Evolutionary conservation across 2,888 invertebrate genomes (phyloP).

Genomic region (Troglohyphantes excavatus): DNA sequence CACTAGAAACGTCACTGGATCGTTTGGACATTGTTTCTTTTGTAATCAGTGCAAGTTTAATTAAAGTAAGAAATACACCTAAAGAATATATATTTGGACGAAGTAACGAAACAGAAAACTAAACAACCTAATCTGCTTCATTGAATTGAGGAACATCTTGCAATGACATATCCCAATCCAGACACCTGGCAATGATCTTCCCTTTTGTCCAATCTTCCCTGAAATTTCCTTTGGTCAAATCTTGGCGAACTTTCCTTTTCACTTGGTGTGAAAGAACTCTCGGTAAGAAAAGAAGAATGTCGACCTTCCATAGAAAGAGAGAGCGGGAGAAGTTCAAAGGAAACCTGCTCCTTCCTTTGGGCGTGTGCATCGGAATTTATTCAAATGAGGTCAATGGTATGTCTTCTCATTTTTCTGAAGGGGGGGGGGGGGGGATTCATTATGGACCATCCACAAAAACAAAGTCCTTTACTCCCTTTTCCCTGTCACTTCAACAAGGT

Average conservation of each 20-base stretch:
- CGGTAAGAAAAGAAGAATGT: background rate
- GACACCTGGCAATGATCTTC: too few relatives aligned
- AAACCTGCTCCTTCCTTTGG: slow-evolving; percentile 44
- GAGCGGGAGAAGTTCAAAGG: background rate
- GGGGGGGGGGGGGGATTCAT: too few relatives aligned
- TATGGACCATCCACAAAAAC: slow-evolving; percentile 2
- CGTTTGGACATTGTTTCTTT: too few relatives aligned
- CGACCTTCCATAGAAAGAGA: background rate
- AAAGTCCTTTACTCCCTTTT: background rate
- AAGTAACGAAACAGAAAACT: too few relatives aligned
- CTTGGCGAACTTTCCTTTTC: background rate
- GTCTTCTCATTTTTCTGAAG: background rate
- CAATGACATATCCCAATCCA: too few relatives aligned
- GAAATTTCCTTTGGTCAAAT: background rate
- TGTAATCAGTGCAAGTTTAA: too few relatives aligned
- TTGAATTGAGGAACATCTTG: too few relatives aligned
- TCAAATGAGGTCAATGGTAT: slow-evolving; percentile 63
- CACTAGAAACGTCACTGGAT: too few relatives aligned
- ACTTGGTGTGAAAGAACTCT: slow-evolving; percentile 41
- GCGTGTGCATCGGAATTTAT: slow-evolving; percentile 61
- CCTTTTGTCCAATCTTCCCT: background rate
- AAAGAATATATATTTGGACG: too few relatives aligned
- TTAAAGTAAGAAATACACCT: too few relatives aligned
- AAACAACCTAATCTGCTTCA: too few relatives aligned
- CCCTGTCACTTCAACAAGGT: slow-evolving; percentile 7